Base-by-base conservation (phyloP, 1,140 invertebrate species). In the Drosophila tsacasi region DNA sequence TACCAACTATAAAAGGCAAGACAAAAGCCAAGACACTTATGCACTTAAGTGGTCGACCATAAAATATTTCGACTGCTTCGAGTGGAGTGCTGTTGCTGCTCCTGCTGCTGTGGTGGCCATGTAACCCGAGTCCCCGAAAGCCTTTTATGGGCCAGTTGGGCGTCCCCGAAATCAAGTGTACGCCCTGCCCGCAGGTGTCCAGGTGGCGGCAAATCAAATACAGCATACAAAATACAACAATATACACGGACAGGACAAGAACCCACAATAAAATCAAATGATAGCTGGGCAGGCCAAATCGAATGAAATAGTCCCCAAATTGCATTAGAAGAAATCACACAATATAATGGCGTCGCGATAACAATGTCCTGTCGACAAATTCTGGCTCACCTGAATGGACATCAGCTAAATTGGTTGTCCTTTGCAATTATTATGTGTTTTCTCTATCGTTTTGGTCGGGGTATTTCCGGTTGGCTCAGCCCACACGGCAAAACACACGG, bases 261-360 rank as follows among this genome's bases (percentile, higher is more conserved):
- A 17, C 13, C 40, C 32, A 55, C 59, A 50, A 84, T 35, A 71
- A 65, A 64, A 64, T 50, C 57, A 79, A 66, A 65, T 67, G 63
- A 83, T 87, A 87, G 50, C 69, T 79, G 79, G 76, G 59, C 66
- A 83, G 79, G 76, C 50, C 76, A 89, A 86, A 86, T 86, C 84
- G 76, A 89, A 89, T 85, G 63, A 79, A 81, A 85, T 90, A 77
- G 80, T 80, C 80, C 49, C 49, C 81, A 85, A 89, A 89, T 89
- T 79, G 71, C 82, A 85, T 89, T 85, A 73, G 52, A 32, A 46
- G 55, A 73, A 62, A 72, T 65, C 55, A 59, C 67, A 69, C 32
- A 73, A 62, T 69, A 77, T 84, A 81, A 73, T 85, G 78, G 74
- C 60, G 81, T 25, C 76, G 63, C 79, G 83, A 75, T 86, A 82